These are phyloP conservation scores for Gambelia wislizenii DNA, from an alignment of 2,797 vertebrate species.

Conservation along the genomic window DNA sequence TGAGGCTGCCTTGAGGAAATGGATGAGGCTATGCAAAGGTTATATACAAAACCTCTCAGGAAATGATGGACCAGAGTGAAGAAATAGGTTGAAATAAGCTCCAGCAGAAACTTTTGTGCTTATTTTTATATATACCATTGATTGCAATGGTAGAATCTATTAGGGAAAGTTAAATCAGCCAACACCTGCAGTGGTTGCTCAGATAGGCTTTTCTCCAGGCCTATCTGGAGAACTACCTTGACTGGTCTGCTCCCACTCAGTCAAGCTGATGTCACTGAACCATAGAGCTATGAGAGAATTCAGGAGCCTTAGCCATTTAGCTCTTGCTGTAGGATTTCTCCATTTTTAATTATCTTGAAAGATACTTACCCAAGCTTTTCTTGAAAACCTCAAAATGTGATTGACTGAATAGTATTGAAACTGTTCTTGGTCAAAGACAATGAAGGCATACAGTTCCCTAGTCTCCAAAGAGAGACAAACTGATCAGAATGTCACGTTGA, in stretches of 20 bases:
- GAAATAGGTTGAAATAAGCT: background rate
- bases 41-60: constrained; percentile 34
- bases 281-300: background rate
- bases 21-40: constrained; percentile 37
- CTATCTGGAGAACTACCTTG: no score
- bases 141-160: background rate
- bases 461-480: background rate
- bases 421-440: background rate
- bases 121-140: constrained; percentile 13
- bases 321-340: background rate
- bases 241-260: background rate
- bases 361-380: background rate
- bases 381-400: background rate
- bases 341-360: background rate
- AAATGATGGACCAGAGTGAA: constrained; percentile 48
- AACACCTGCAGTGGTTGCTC: background rate
- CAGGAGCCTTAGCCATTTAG: background rate
- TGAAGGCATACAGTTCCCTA: background rate
- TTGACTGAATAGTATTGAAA: background rate
- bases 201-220: background rate
- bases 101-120: constrained; percentile 47
- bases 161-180: background rate
- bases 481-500: no score
- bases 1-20: constrained; percentile 34
- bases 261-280: background rate